Percentiles rank a stretch among this genome's conserved stretches.
phyloP scores from a whole-genome alignment of 92 coral and sea anemone species.

The Virgularia gustaviana region DNA sequence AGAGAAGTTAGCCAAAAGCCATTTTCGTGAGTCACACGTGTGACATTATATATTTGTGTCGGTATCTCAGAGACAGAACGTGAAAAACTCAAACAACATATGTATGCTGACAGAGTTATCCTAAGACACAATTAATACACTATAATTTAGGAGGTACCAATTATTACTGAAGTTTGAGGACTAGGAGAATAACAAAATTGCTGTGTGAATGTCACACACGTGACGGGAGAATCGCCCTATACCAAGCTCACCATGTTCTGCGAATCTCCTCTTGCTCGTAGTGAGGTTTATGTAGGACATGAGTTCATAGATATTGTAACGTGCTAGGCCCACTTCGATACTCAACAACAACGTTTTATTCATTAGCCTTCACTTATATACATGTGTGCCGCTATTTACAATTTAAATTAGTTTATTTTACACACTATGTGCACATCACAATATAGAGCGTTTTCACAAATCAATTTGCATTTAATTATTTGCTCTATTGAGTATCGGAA shows the following conservation, averaged over 20 bases:
- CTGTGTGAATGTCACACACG: conserved; percentile 44
- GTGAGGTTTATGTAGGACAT: no score
- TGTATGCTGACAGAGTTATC: conserved; percentile 36
- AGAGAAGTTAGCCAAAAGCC: conserved; percentile 10
- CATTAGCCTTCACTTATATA: no score
- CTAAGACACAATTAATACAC: conserved; percentile 39
- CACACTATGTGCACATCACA: no score
- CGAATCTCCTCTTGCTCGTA: background rate
- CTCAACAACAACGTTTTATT: no score
- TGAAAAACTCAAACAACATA: conserved; percentile 26
- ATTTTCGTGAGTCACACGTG: conserved; percentile 44
- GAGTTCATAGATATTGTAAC: no score
- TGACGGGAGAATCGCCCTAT: no score
- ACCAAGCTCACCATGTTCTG: conserved; percentile 27
- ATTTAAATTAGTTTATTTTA: no score
- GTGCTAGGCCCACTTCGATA: no score
- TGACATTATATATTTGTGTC: conserved; percentile 37
- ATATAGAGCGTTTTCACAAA: no score
- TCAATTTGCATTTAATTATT: no score
- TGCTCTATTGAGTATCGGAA: no score
- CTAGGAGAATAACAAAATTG: conserved; percentile 30
- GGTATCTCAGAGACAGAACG: conserved; percentile 24
- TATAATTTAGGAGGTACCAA: conserved; percentile 31
- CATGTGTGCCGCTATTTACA: no score
- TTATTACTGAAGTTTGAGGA: conserved; percentile 17